These are phyloP conservation scores for Vanessa tameamea DNA, from an alignment of 1,140 invertebrate genomes.

Conservation along the genomic window DNA sequence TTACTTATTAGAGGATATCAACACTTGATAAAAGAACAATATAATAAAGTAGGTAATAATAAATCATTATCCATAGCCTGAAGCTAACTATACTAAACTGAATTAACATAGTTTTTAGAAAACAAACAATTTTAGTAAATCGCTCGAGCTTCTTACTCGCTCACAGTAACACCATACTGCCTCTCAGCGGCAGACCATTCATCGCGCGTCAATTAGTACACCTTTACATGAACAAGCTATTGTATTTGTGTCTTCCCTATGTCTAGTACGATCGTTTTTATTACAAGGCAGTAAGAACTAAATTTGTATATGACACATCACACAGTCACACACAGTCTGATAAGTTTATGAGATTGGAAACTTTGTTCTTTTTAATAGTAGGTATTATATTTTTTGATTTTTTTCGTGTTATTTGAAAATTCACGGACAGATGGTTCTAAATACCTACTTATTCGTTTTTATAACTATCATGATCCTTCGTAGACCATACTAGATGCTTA, in stretches of 20 bases:
- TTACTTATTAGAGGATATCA: no score
- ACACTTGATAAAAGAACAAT: no score
- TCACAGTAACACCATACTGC: not conserved
- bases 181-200: slow-evolving; percentile 2
- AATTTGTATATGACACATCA: not conserved
- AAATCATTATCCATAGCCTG: no score
- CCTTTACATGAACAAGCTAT: not conserved
- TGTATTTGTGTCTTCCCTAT: not conserved
- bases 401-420: no score
- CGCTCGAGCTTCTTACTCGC: not conserved
- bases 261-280: not conserved
- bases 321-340: not conserved
- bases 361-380: not conserved
- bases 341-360: not conserved
- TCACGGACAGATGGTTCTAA: no score
- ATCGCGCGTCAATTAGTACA: slow-evolving; percentile 1
- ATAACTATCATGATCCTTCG: no score
- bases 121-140: not conserved
- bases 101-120: no score
- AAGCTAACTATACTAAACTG: no score
- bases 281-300: not conserved
- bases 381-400: no score
- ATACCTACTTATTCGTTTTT: no score
- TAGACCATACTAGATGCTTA: no score
- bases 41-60: no score